Percentiles rank a stretch among this genome's conserved stretches.
These are phyloP conservation scores for Eledona agricola DNA, from an alignment of 2,888 invertebrate species.

Conservation along the genomic window DNA sequence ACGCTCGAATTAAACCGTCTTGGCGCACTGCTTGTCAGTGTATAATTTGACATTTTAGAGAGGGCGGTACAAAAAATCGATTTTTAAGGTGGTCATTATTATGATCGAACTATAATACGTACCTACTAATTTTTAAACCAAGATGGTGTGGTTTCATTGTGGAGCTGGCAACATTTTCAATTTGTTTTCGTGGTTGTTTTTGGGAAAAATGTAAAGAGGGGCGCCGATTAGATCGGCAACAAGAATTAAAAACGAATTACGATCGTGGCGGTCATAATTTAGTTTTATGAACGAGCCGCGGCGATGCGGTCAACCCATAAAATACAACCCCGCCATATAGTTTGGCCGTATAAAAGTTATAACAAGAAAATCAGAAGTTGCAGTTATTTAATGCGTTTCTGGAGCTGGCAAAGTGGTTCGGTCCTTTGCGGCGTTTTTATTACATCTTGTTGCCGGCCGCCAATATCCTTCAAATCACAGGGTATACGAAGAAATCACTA, in stretches of 20 bases:
- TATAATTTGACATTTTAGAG: no score
- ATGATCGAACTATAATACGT: no score
- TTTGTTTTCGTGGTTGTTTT: no score
- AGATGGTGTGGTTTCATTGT: no score
- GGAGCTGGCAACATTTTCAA: no score
- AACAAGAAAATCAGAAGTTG: slow-evolving; percentile 50
- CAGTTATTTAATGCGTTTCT: slow-evolving; percentile 51
- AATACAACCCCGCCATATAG: slow-evolving; percentile 35
- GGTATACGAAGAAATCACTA: slow-evolving; percentile 57
- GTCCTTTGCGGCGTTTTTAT: slow-evolving; percentile 58
- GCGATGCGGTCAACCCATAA: slow-evolving; percentile 32
- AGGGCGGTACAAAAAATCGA: no score
- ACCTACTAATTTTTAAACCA: no score
- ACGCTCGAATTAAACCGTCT: no score
- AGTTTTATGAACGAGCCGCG: slow-evolving; percentile 33
- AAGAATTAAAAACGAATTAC: slow-evolving; percentile 31
- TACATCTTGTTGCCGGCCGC: slow-evolving; percentile 63
- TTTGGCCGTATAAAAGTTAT: slow-evolving; percentile 47
- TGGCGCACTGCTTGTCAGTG: no score
- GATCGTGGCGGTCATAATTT: slow-evolving; percentile 34
- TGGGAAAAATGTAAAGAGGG: no score
- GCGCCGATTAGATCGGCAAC: slow-evolving; percentile 14
- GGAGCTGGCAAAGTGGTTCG: slow-evolving; percentile 47
- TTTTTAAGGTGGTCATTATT: no score
- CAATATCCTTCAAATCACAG: slow-evolving; percentile 65